Percentiles rank a stretch among this genome's conserved stretches.
Evolutionary conservation across 1,140 invertebrate species (phyloP).

Genomic region (Galleria mellonella): DNA sequence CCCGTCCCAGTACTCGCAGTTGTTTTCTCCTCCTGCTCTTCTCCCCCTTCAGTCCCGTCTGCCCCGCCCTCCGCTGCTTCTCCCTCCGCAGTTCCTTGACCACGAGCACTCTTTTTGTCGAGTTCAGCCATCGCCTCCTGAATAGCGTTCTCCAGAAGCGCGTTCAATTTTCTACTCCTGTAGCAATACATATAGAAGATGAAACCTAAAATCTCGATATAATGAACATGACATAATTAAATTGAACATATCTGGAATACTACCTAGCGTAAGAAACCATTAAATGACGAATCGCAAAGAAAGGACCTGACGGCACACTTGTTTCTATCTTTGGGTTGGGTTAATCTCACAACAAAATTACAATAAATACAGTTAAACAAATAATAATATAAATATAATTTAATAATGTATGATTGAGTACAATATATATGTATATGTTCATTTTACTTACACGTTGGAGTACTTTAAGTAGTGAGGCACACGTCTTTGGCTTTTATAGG

Average conservation of each 20-base stretch:
- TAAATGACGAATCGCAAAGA: too few species aligned
- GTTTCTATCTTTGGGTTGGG: constrained; percentile 61
- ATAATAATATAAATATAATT: too few species aligned
- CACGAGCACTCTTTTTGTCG: constrained; percentile 73
- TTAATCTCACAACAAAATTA: constrained; percentile 51
- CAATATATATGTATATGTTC: too few species aligned
- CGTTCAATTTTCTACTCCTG: constrained; percentile 93
- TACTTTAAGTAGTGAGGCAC: too few species aligned
- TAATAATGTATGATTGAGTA: too few species aligned
- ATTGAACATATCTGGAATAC: too few species aligned
- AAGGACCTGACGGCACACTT: too few species aligned
- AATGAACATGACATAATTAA: too few species aligned
- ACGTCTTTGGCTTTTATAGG: too few species aligned
- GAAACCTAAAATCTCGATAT: neutral
- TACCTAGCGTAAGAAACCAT: too few species aligned
- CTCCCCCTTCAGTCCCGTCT: constrained; percentile 21
- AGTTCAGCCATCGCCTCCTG: constrained; percentile 92
- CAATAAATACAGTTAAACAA: too few species aligned
- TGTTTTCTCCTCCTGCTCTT: constrained; percentile 37
- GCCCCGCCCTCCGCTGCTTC: constrained; percentile 3
- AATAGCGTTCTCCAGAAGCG: constrained; percentile 89
- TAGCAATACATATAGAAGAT: constrained; percentile 14
- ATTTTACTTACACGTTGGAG: too few species aligned
- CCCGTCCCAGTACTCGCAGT: constrained; percentile 32
- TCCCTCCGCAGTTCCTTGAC: constrained; percentile 1